Conservation (phyloP, 2,888 invertebrate genomes). For the Aleiodes alternator region DNA sequence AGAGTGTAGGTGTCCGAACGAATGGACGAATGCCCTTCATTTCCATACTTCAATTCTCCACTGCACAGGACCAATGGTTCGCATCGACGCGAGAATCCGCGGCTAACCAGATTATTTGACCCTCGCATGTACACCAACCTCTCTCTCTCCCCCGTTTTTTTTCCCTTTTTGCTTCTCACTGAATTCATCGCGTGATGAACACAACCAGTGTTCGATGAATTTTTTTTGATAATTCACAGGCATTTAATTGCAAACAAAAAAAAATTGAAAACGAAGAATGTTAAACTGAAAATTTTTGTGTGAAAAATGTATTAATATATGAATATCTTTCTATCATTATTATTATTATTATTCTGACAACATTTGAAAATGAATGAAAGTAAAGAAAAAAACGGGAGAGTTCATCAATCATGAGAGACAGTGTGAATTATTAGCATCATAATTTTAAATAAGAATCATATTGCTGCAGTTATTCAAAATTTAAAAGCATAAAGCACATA, state of each 20-base stretch:
- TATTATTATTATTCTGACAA: neutral
- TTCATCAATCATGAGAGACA: no score
- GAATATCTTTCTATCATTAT: neutral
- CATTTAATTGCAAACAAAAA: neutral
- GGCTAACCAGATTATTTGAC: conserved; percentile 73
- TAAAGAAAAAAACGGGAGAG: no score
- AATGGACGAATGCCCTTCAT: conserved; percentile 72
- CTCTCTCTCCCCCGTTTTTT: conserved; percentile 15
- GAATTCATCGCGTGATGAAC: conserved; percentile 5
- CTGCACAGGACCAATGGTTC: conserved; percentile 53
- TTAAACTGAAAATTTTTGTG: no score
- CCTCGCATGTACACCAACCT: conserved; percentile 62
- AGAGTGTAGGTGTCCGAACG: conserved; percentile 62
- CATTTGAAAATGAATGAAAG: no score
- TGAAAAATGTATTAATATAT: neutral
- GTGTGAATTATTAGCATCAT: no score
- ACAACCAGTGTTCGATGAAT: neutral
- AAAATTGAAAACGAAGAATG: no score
- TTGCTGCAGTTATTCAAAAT: no score
- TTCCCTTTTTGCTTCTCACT: neutral
- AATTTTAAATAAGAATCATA: no score
- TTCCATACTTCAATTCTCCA: conserved; percentile 68
- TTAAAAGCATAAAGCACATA: no score
- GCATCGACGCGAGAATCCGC: conserved; percentile 54
- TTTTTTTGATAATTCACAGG: neutral